Evolutionary conservation across 2,888 invertebrate genomes (phyloP).

Genomic region (Pammene aurita): DNA sequence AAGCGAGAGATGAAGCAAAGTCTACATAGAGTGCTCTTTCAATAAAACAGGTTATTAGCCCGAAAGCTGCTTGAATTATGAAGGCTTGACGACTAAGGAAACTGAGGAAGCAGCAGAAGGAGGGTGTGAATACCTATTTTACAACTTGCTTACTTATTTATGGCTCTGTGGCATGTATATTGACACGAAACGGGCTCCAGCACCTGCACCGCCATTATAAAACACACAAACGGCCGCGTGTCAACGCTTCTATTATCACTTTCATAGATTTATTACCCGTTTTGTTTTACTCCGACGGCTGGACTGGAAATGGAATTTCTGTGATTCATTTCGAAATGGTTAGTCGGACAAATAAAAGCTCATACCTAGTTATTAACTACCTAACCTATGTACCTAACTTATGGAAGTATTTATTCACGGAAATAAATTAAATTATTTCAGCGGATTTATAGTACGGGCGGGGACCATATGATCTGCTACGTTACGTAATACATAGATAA

Average conservation of each 20-base stretch:
- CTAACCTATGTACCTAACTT: not conserved
- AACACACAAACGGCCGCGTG: constrained; percentile 65
- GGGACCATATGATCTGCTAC: too few relatives aligned
- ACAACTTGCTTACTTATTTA: too few relatives aligned
- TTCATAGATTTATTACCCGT: constrained; percentile 66
- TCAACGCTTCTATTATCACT: constrained; percentile 68
- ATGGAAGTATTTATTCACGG: too few relatives aligned
- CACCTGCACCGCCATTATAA: constrained; percentile 60
- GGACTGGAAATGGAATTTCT: constrained; percentile 31
- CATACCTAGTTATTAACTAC: not conserved
- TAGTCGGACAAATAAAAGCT: not conserved
- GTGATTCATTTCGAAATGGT: constrained; percentile 23
- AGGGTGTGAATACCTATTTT: too few relatives aligned
- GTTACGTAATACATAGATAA: too few relatives aligned
- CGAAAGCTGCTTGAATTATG: too few relatives aligned
- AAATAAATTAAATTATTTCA: too few relatives aligned
- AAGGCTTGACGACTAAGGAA: too few relatives aligned
- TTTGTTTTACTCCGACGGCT: constrained; percentile 54
- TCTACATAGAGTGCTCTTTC: not conserved
- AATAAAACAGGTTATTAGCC: too few relatives aligned
- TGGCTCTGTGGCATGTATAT: constrained; percentile 43
- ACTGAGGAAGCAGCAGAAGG: too few relatives aligned
- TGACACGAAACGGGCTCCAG: constrained; percentile 47
- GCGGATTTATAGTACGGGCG: too few relatives aligned
- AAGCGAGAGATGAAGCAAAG: constrained; percentile 4